These are phyloP conservation scores for Pseudopipra pipra DNA, from an alignment of 2,113 vertebrate species.

Conservation along the genomic window DNA sequence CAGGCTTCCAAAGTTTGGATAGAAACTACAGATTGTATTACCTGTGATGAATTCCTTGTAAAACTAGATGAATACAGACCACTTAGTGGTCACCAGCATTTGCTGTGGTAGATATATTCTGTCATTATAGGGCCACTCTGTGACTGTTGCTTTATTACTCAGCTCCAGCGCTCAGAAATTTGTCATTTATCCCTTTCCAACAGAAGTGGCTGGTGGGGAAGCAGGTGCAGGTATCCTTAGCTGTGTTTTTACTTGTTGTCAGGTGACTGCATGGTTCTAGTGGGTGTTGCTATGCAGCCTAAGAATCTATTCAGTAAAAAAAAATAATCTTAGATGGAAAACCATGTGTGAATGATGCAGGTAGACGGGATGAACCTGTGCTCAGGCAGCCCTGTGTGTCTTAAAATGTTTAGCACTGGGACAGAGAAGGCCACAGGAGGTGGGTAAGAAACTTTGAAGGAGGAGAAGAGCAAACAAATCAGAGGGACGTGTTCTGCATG, in stretches of 20 bases:
- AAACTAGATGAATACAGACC: not conserved
- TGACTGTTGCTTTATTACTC: not conserved
- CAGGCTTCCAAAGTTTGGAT: not conserved
- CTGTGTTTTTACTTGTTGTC: not conserved
- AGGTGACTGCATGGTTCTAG: not conserved
- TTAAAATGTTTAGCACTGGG: not conserved
- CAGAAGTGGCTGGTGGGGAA: not conserved
- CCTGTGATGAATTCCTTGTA: not conserved
- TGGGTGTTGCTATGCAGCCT: not conserved
- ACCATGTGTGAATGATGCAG: not conserved
- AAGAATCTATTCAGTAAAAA: not conserved
- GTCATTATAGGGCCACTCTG: not conserved
- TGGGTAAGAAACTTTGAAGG: not conserved
- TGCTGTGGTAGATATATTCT: not conserved
- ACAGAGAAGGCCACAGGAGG: not conserved
- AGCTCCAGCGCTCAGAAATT: not conserved
- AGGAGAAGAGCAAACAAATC: not conserved
- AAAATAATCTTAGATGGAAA: too few relatives aligned
- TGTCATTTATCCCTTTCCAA: not conserved
- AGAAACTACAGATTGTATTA: not conserved
- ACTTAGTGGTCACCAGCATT: fast-evolving
- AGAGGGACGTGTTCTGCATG: not conserved
- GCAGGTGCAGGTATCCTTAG: not conserved
- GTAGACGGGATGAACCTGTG: not conserved
- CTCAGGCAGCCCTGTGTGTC: not conserved